These are phyloP conservation scores for Chromobotia macracanthus DNA, from an alignment of 2,797 vertebrate species.

Conservation along the genomic window DNA sequence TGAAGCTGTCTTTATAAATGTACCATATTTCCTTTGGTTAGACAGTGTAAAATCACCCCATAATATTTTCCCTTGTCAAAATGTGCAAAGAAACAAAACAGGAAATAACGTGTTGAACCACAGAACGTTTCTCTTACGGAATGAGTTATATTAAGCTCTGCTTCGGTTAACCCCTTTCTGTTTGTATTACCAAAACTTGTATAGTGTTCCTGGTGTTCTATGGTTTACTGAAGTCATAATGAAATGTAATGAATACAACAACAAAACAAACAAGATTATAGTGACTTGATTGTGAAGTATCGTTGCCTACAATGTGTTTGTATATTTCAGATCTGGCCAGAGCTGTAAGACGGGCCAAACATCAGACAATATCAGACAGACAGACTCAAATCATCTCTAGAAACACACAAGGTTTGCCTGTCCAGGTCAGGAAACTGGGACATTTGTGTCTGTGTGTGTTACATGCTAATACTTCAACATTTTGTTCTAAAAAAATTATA, in stretches of 20 bases:
- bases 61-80: conserved; percentile 38
- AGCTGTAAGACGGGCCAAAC: conserved; percentile 63
- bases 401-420: conserved; percentile 64
- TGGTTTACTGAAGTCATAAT: neutral
- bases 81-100: conserved; percentile 40
- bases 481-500: too few relatives aligned
- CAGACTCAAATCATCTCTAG: conserved; percentile 63
- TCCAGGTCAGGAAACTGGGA: conserved; percentile 64
- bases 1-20: neutral
- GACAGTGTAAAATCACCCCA: neutral
- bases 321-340: conserved; percentile 63
- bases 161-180: neutral
- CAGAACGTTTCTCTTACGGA: conserved; percentile 18
- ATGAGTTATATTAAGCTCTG: conserved; percentile 30
- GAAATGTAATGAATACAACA: neutral
- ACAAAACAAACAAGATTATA: neutral
- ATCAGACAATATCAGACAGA: conserved; percentile 65
- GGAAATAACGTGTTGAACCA: conserved; percentile 39
- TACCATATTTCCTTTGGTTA: conserved; percentile 7
- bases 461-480: neutral
- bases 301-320: neutral
- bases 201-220: neutral
- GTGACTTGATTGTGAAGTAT: neutral
- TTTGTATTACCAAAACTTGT: neutral
- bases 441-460: neutral